A percentile compares a stretch with the other conserved stretches of the same genome.
phyloP scores from a whole-genome alignment of 2,888 invertebrate genomes.

The Cryptocephalus primarius region DNA sequence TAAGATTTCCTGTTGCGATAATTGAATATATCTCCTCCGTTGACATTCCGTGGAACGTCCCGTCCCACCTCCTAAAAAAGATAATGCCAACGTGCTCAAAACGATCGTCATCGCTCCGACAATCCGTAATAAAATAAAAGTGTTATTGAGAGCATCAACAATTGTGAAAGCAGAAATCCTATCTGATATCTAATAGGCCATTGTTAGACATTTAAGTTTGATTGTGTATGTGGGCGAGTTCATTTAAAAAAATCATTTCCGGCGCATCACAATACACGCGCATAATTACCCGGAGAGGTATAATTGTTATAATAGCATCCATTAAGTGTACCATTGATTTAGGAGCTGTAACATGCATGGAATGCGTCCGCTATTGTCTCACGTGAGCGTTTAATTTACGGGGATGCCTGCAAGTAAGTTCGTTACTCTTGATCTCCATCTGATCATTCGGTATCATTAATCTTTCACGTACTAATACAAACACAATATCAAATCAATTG shows the following conservation, averaged over 20 bases:
- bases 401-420: too few species aligned
- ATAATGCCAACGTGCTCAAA: constrained; percentile 3
- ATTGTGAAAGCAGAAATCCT: constrained; percentile 32
- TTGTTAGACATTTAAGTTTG: constrained; percentile 40
- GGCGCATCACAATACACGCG: constrained; percentile 34
- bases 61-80: constrained; percentile 5
- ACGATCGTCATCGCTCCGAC: constrained; percentile 12
- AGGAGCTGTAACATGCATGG: constrained; percentile 8
- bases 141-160: constrained; percentile 30
- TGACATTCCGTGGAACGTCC: constrained; percentile 13
- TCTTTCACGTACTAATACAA: too few species aligned
- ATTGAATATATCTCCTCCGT: not conserved
- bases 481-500: too few species aligned
- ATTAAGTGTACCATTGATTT: constrained; percentile 25
- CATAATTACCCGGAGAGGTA: constrained; percentile 39
- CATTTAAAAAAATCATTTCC: constrained; percentile 40
- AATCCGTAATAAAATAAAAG: constrained; percentile 25
- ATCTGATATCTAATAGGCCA: constrained; percentile 36
- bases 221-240: constrained; percentile 40
- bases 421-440: too few species aligned
- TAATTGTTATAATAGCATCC: constrained; percentile 39
- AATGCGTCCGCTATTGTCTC: not conserved
- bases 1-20: constrained; percentile 8
- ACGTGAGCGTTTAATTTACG: too few species aligned
- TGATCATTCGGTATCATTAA: too few species aligned